These are phyloP conservation scores for Mnemiopsis leidyi DNA, from an alignment of 37 sponge, comb jelly and placozoan species.

Conservation along the genomic window DNA sequence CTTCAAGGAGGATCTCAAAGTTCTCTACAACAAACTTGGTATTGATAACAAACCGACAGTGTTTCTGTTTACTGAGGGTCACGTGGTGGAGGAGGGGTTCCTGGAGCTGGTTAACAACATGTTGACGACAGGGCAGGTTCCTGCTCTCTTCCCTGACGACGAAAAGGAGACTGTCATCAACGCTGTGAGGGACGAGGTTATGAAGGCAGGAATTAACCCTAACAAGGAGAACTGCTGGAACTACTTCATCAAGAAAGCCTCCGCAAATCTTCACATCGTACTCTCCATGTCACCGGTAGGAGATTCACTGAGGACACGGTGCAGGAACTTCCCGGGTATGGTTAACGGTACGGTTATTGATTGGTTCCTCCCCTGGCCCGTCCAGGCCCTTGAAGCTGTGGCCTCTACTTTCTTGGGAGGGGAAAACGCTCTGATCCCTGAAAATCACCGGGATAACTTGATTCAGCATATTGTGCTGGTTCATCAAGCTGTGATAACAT, in stretches of 20 bases:
- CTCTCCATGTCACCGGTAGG: conserved; percentile 96
- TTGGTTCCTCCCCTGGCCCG: conserved; percentile 99
- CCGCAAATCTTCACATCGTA: conserved; percentile 95
- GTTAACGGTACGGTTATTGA: conserved; percentile 95
- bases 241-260: conserved; percentile 88
- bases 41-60: conserved; percentile 93
- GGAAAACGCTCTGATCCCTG: conserved; percentile 79
- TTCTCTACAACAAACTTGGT: conserved; percentile 91
- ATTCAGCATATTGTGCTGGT: conserved; percentile 94
- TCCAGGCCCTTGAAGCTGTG: conserved; percentile 95
- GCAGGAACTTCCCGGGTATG: conserved; percentile 97
- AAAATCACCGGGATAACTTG: conserved; percentile 71
- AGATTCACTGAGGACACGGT: conserved; percentile 89
- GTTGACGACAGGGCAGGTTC: conserved; percentile 99
- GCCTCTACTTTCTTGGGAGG: conserved; percentile 91
- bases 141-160: conserved; percentile 95
- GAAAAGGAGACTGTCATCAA: conserved; percentile 90
- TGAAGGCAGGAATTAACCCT: conserved; percentile 79
- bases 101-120: conserved; percentile 98
- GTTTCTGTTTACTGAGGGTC: conserved; percentile 97
- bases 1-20: conserved; percentile 95
- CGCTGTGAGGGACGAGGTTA: conserved; percentile 89
- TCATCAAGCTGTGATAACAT: conserved; percentile 84
- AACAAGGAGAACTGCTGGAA: conserved; percentile 91
- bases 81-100: conserved; percentile 99